Base-by-base conservation (phyloP, 2,888 invertebrate genomes). In the Schizotus pectinicornis region DNA sequence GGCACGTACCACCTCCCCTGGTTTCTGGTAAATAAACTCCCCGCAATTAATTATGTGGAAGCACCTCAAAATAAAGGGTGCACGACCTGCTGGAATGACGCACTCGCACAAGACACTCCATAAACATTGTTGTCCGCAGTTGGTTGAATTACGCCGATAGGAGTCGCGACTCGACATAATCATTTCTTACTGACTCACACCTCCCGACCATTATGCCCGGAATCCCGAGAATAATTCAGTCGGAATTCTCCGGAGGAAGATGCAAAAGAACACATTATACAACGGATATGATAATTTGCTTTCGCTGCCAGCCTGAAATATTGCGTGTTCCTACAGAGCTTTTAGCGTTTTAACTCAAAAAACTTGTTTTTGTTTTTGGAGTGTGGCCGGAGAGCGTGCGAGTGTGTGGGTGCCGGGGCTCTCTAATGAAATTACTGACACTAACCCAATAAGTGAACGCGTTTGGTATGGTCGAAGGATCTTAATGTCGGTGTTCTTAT, bases 221-320 rank as follows among this genome's bases (percentile, higher is more conserved):
- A 69, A 70, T 69, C 68, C 67, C 56, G 69, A 68, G 68, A 68
- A 69, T 71, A 70, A 71, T 70, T 71, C 67, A 64, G 63, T 55
- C 58, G 64, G 64, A 68, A 70, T 67, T 61, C 65, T 62, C 65
- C 61, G 60, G 61, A 63, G 62, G 65, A 67, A 67, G 67, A 69
- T 65, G 65, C 65, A 70, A 69, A 70, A 69, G 70, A 69, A 68
- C 70, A 67, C 69, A 71, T 71, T 70, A 69, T 67, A 67, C 64
- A 67, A 61, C 69, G 71, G 69, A 69, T 71, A 68, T 71, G 69
- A 71, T 70, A 71, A 71, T 71, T 70, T 68, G 71, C 68, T 68
- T 68, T 68, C 65, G 67, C 65, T 64, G 61, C 63, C 58, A 5
- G 30, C 22, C 38, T 63, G 55, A 58, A 63, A 57, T 63, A 61